Evolutionary conservation across 1,140 invertebrate genomes (phyloP).

Genomic region (Orius laevigatus): DNA sequence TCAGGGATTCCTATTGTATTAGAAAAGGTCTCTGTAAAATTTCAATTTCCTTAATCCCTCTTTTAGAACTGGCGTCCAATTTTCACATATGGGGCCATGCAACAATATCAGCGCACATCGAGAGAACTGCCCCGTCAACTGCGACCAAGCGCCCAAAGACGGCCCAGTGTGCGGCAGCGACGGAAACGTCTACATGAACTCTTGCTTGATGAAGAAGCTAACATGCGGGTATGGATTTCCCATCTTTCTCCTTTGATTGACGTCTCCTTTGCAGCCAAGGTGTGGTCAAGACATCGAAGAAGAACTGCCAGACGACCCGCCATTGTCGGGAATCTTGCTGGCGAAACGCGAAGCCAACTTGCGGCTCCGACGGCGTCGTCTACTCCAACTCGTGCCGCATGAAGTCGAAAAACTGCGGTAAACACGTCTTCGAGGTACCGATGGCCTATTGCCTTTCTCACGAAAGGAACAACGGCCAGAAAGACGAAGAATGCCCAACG

Average conservation of each 20-base stretch:
- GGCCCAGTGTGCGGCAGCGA: slow-evolving; percentile 83
- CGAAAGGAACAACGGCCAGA: slow-evolving; percentile 41
- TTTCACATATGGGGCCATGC: slow-evolving; percentile 70
- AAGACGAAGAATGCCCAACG: slow-evolving; percentile 43
- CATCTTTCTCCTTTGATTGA: neutral
- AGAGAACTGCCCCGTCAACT: slow-evolving; percentile 75
- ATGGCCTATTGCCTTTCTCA: slow-evolving; percentile 73
- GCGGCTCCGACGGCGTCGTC: slow-evolving; percentile 77
- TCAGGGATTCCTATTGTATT: neutral
- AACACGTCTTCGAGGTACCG: slow-evolving; percentile 79
- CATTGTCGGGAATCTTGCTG: slow-evolving; percentile 81
- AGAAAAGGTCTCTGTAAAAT: no score
- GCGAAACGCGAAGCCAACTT: slow-evolving; percentile 74
- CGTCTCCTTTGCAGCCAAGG: slow-evolving; percentile 26
- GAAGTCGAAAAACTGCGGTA: slow-evolving; percentile 81
- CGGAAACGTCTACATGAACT: slow-evolving; percentile 83
- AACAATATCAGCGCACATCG: slow-evolving; percentile 74
- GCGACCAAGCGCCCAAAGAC: slow-evolving; percentile 62
- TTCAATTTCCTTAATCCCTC: neutral
- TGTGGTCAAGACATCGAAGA: slow-evolving; percentile 59
- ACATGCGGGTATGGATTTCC: slow-evolving; percentile 58
- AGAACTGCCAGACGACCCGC: slow-evolving; percentile 79
- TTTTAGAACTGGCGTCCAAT: slow-evolving; percentile 39
- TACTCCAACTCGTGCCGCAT: slow-evolving; percentile 86
- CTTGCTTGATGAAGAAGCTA: slow-evolving; percentile 78